These are phyloP conservation scores for Oreortyx pictus DNA, from an alignment of 2,797 vertebrate species.

Conservation along the genomic window DNA sequence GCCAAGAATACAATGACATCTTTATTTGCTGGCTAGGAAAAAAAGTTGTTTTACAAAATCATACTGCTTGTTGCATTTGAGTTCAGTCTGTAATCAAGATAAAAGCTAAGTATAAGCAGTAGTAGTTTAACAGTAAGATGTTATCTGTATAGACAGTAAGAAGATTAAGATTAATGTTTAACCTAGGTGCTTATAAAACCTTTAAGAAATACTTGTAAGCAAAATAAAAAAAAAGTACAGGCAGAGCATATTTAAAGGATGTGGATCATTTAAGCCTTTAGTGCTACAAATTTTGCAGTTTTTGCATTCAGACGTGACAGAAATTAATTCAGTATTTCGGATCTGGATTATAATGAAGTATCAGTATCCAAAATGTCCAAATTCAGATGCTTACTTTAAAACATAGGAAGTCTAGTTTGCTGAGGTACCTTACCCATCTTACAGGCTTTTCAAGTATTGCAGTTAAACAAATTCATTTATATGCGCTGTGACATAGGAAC, in stretches of 20 bases:
- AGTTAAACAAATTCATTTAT: background rate
- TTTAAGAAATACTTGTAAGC: background rate
- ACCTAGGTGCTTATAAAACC: background rate
- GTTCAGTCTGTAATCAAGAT: background rate
- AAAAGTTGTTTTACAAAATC: background rate
- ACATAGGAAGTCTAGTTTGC: background rate
- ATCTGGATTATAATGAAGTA: background rate
- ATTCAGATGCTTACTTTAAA: background rate
- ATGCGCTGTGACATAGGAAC: background rate
- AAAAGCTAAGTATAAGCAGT: background rate
- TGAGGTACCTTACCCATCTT: background rate
- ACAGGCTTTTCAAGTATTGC: background rate
- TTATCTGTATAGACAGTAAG: background rate
- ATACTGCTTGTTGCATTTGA: background rate
- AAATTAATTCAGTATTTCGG: background rate
- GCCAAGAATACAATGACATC: background rate
- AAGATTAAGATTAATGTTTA: background rate
- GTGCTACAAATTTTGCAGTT: background rate
- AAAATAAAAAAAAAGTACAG: background rate
- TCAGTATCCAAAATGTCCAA: background rate
- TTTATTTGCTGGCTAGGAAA: background rate
- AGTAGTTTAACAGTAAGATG: background rate
- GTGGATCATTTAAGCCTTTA: background rate
- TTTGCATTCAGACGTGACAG: background rate
- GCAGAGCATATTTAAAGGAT: background rate